phyloP scores from a whole-genome alignment of 2,888 invertebrate genomes.

The Brachyptera risi region DNA sequence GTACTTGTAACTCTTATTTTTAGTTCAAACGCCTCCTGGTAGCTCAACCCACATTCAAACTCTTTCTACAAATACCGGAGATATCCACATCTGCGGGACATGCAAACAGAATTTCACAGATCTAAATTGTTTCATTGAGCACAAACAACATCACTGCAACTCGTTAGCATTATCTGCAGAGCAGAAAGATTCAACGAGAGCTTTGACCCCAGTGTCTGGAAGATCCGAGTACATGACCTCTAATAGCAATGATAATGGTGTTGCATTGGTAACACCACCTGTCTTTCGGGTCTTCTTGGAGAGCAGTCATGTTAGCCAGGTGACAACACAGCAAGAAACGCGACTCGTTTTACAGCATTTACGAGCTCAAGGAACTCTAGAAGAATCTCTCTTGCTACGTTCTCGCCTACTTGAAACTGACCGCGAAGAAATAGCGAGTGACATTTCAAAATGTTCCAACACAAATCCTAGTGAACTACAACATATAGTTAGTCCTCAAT shows the following conservation, averaged over 20 bases:
- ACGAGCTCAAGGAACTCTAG: not conserved
- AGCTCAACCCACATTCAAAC: too few species aligned
- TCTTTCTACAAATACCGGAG: constrained; percentile 24
- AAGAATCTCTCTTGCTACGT: constrained; percentile 22
- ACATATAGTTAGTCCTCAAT: constrained; percentile 1
- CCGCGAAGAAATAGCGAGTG: constrained; percentile 4
- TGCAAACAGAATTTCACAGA: constrained; percentile 36
- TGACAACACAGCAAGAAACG: not conserved
- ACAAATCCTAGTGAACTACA: constrained; percentile 1
- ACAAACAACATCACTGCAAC: constrained; percentile 31
- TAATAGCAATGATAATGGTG: not conserved
- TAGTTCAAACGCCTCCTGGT: too few species aligned
- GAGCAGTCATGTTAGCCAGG: not conserved
- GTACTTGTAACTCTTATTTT: too few species aligned
- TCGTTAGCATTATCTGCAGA: not conserved
- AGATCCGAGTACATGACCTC: not conserved
- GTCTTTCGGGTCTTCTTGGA: not conserved
- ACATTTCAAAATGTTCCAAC: not conserved
- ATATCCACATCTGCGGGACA: constrained; percentile 37
- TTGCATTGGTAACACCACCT: not conserved
- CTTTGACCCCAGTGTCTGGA: not conserved
- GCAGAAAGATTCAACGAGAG: not conserved
- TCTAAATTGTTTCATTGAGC: constrained; percentile 35
- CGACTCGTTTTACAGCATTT: not conserved
- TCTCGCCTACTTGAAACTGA: constrained; percentile 24